phyloP scores from a whole-genome alignment of 1,140 invertebrate genomes.

The Plutomurus gul region DNA sequence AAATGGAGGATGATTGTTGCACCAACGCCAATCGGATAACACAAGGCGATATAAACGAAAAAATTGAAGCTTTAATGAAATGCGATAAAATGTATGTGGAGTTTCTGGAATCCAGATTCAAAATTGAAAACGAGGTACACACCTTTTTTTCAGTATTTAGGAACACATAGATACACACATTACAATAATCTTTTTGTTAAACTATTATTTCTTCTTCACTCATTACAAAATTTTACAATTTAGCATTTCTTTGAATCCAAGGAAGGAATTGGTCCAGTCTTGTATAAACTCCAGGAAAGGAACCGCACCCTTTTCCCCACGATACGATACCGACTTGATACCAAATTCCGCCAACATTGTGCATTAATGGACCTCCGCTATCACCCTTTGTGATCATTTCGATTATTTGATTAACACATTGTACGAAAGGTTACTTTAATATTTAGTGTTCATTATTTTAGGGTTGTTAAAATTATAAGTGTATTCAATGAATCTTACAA shows the following conservation, averaged over 20 bases:
- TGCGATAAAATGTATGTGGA: no score
- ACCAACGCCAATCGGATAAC: no score
- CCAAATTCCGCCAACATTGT: neutral
- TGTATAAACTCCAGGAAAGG: constrained; percentile 38
- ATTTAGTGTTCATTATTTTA: neutral
- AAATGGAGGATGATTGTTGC: no score
- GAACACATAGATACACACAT: no score
- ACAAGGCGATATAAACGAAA: no score
- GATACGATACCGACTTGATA: constrained; percentile 34
- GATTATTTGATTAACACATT: neutral
- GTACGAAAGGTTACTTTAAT: neutral
- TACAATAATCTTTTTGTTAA: no score
- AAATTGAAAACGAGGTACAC: no score
- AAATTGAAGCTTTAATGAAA: no score
- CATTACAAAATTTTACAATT: neutral
- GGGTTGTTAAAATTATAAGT: neutral
- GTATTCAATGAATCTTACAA: constrained; percentile 19
- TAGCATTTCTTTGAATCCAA: constrained; percentile 53
- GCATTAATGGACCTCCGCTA: constrained; percentile 34
- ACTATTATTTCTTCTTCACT: no score
- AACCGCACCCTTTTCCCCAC: constrained; percentile 50
- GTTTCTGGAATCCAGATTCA: no score
- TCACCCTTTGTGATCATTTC: constrained; percentile 37
- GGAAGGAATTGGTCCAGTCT: constrained; percentile 18
- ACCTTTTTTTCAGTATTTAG: no score